These are phyloP conservation scores for Drosophila ercepeae DNA, from an alignment of 1,140 invertebrate genomes.

Conservation along the genomic window DNA sequence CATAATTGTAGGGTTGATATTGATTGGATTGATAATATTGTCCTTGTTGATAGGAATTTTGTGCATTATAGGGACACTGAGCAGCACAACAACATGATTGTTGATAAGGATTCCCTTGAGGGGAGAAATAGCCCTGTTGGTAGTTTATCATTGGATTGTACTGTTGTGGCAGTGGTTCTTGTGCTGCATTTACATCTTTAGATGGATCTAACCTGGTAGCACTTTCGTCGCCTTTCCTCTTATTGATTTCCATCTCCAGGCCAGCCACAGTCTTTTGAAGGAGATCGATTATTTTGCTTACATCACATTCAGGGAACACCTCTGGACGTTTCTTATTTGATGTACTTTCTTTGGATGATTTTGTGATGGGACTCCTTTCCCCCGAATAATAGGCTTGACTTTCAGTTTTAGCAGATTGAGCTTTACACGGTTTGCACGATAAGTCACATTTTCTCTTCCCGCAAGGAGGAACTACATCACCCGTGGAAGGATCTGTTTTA, in stretches of 20 bases:
- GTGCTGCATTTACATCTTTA: neutral
- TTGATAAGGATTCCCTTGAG: neutral
- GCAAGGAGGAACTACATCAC: too few relatives aligned
- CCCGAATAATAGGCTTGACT: too few relatives aligned
- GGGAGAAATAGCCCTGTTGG: neutral
- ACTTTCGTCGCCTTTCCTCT: neutral
- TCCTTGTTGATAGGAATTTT: neutral
- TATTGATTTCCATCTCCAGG: conserved; percentile 31
- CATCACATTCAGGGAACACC: conserved; percentile 14
- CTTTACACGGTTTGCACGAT: too few relatives aligned
- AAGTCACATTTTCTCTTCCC: too few relatives aligned
- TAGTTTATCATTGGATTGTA: neutral
- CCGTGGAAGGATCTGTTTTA: too few relatives aligned
- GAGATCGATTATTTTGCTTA: conserved; percentile 31
- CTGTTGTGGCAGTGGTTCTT: neutral
- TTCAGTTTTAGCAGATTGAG: too few relatives aligned
- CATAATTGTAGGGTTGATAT: too few relatives aligned
- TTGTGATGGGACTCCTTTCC: too few relatives aligned
- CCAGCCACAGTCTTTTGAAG: conserved; percentile 38
- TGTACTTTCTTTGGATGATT: neutral
- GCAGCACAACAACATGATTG: neutral
- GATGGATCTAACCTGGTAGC: neutral
- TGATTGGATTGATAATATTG: neutral
- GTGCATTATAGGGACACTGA: neutral
- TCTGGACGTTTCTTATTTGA: too few relatives aligned